Base-by-base conservation (phyloP, 2,113 vertebrate species). In the Percopsis transmontana region DNA sequence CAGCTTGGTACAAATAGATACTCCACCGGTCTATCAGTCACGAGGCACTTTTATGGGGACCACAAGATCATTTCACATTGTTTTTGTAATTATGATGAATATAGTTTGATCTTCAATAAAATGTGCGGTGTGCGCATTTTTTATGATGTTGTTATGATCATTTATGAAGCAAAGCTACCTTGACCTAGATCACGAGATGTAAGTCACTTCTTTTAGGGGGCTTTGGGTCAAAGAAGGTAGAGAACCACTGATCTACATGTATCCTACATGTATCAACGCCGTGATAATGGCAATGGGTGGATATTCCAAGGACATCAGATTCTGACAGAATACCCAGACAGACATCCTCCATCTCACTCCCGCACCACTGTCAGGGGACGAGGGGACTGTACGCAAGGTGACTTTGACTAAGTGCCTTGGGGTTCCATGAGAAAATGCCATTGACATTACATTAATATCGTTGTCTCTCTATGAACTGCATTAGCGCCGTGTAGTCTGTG, bases 341-440 rank as follows among this genome's bases (percentile, higher is more conserved):
- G 86, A 81, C 87, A 85, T 86, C 79, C 83, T 89, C 84, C 84
- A 81, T 90, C 81, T 89, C 81, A 81, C 85, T 90, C 83, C 84
- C 76, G 45, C 76, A 64, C 72, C 67, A 82, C 83, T 79, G 89
- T 91, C 90, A 82, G 68, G 83, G 82, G 89, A 88, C 76, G 76
- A 68, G 86, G 88, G 86, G 82, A 89, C 85, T 14, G 51, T 80
- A 82, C 58, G 67, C 90, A 91, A 91, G 91, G 89, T 92, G 90
- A 91, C 91, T 91, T 92, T 91, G 87, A 92, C 78, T 83, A 80
- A 89, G 80, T 85, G 90, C 91, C 90, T 88, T 79, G 81, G 86
- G 89, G 83, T 87, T 90, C 83, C 74, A 70, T 62, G 79, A 79
- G 84, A 83, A 90, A 88, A 89, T 76, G 79, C 83, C 81, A 89